Evolutionary conservation across 2,113 vertebrate species (phyloP), one percentile per base, ranked within the genome.

Genomic region (Zosterops japonicus): DNA sequence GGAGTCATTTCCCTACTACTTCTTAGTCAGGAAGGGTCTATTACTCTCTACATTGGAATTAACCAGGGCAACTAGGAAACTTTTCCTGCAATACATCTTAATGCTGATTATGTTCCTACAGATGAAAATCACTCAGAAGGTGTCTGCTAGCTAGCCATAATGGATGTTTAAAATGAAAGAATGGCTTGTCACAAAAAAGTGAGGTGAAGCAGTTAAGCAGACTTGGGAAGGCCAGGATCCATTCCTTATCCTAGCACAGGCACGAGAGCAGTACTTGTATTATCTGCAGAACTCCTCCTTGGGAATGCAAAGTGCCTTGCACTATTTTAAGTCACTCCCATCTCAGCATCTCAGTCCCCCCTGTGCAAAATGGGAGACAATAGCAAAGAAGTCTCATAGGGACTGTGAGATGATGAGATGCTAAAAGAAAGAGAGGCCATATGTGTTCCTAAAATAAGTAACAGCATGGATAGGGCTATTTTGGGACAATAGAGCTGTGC

Each of bases 381-480:
- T 91, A 94, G 85, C 71, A 93, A 81, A 94, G 74, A 82, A 92
- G 76, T 91, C 91, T 92, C 93, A 92, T 9, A 47, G 92, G 75
- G 75, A 79, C 71, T 72, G 82, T 52, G 59, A 96, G 90, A 93
- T 92, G 79, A 78, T 93, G 90, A 77, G 88, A 92, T 88, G 79
- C 94, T 93, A 91, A 89, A 92, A 92, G 93, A 94, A 96, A 94
- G 75, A 77, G 65, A 82, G 76, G 68, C 94, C 93, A 95, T 96
- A 94, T 95, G 94, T 70, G 87, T 60, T 94, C 85, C 96, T 83
- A 96, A 95, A 96, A 95, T 94, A 96, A 96, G 80, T 77, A 96
- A 86, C 82, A 95, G 88, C 55, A 74, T 64, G 64, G 88, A 83
- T 88, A 81, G 83, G 63, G 35, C 92, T 96, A 96, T 96, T 96